Conservation (phyloP, 53 echinoderm and acorn worm genomes). For the Antedon mediterranea region DNA sequence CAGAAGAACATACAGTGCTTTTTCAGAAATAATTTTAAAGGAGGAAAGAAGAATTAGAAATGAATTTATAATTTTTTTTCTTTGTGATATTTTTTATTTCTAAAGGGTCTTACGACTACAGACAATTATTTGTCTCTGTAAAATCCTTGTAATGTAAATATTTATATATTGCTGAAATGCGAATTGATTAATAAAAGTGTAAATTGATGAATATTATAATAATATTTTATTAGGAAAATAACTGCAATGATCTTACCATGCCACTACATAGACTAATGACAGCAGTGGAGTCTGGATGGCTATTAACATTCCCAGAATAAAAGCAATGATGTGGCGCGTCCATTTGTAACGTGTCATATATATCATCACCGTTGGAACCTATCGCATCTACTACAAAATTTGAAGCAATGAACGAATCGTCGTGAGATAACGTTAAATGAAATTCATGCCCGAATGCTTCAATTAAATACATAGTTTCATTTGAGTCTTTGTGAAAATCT, state of each 20-base stretch:
- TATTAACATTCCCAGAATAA: conserved; percentile 65
- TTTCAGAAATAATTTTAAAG: too few relatives aligned
- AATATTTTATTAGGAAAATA: background rate
- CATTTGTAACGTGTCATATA: conserved; percentile 19
- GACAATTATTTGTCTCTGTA: too few relatives aligned
- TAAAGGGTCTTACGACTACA: too few relatives aligned
- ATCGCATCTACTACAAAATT: conserved; percentile 62
- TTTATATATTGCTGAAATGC: too few relatives aligned
- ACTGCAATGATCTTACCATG: conserved; percentile 92
- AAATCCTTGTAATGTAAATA: too few relatives aligned
- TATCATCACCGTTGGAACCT: conserved; percentile 16
- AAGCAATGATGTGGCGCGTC: conserved; percentile 70
- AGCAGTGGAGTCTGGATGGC: conserved; percentile 53
- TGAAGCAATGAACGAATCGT: conserved; percentile 61
- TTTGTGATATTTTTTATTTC: too few relatives aligned
- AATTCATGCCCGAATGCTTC: conserved; percentile 78
- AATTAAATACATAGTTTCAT: conserved; percentile 32
- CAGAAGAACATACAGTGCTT: too few relatives aligned
- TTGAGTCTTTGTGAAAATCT: background rate
- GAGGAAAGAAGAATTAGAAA: too few relatives aligned
- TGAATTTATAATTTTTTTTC: too few relatives aligned
- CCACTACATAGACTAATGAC: conserved; percentile 85
- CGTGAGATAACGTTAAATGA: conserved; percentile 46
- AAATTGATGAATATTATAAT: too few relatives aligned
- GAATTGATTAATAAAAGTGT: too few relatives aligned